Evolutionary conservation across 2,797 vertebrate species (phyloP).

Genomic region (Tapirus indicus): DNA sequence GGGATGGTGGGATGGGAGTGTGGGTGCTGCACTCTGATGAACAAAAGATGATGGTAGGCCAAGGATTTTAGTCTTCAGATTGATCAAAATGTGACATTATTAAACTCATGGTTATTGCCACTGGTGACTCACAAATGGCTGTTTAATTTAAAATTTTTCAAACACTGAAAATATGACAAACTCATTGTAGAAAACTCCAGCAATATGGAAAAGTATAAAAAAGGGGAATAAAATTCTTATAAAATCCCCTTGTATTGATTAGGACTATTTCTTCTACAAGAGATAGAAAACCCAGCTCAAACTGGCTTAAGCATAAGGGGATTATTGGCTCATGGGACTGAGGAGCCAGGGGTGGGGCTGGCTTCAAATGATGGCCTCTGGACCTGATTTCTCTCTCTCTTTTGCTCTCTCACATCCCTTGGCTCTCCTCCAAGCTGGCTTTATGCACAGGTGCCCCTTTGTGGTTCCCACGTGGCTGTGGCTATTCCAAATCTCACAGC

Average conservation of each 20-base stretch:
- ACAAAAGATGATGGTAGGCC: not conserved
- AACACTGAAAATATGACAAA: not conserved
- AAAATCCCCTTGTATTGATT: slow-evolving; percentile 50
- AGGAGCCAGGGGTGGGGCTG: not conserved
- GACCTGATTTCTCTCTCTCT: no score
- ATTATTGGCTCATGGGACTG: not conserved
- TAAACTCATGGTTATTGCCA: not conserved
- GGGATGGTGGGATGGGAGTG: not conserved
- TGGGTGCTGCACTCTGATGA: not conserved
- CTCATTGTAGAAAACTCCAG: slow-evolving; percentile 9
- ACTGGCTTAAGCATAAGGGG: not conserved
- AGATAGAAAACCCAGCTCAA: not conserved
- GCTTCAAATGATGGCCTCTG: not conserved
- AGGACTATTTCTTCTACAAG: slow-evolving; percentile 46
- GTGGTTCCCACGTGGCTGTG: not conserved
- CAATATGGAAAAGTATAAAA: not conserved
- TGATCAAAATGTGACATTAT: not conserved
- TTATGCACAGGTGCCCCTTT: not conserved
- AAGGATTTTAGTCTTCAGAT: not conserved
- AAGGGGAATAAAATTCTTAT: not conserved
- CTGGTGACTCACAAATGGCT: not conserved
- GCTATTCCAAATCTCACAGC: not conserved
- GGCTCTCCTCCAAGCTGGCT: not conserved
- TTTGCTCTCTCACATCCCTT: not conserved
- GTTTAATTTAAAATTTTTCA: not conserved